Evolutionary conservation across 2,113 vertebrate species (phyloP).

Genomic region (Axis porcinus): DNA sequence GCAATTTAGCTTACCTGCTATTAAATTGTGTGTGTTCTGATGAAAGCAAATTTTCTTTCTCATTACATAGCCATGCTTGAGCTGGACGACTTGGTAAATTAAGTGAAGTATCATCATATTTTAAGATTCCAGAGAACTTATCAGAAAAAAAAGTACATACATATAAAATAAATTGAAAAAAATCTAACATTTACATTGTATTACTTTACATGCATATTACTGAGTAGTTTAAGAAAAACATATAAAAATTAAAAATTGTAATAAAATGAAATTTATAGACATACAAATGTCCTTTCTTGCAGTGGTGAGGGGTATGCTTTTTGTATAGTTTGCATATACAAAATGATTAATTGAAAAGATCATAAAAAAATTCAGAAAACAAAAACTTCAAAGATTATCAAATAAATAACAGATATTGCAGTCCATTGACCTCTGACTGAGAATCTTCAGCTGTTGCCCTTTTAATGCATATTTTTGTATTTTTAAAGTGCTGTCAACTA

Average conservation of each 20-base stretch:
- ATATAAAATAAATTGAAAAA: neutral
- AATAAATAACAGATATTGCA: constrained; percentile 79
- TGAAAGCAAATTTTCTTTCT: constrained; percentile 66
- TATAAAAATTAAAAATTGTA: constrained; percentile 22
- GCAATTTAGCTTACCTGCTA: constrained; percentile 78
- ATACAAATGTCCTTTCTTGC: constrained; percentile 45
- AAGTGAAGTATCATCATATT: constrained; percentile 59
- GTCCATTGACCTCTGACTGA: constrained; percentile 80
- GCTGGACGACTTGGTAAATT: constrained; percentile 66
- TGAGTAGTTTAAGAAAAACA: neutral
- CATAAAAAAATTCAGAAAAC: constrained; percentile 59
- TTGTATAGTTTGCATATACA: constrained; percentile 55
- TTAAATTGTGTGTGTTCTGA: constrained; percentile 59
- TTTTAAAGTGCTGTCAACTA: constrained; percentile 80
- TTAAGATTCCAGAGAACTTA: constrained; percentile 60
- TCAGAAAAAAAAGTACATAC: neutral
- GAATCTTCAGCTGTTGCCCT: constrained; percentile 82
- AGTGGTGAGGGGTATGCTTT: constrained; percentile 51
- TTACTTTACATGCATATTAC: neutral
- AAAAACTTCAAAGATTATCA: constrained; percentile 83
- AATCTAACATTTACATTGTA: neutral
- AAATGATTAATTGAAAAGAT: constrained; percentile 71
- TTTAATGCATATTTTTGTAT: constrained; percentile 73
- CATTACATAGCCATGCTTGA: constrained; percentile 80
- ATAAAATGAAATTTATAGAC: constrained; percentile 34